Percentiles rank a stretch among this genome's conserved stretches.
These are phyloP conservation scores for Bombus pascuorum DNA, from an alignment of 1,140 invertebrate species.

Conservation along the genomic window DNA sequence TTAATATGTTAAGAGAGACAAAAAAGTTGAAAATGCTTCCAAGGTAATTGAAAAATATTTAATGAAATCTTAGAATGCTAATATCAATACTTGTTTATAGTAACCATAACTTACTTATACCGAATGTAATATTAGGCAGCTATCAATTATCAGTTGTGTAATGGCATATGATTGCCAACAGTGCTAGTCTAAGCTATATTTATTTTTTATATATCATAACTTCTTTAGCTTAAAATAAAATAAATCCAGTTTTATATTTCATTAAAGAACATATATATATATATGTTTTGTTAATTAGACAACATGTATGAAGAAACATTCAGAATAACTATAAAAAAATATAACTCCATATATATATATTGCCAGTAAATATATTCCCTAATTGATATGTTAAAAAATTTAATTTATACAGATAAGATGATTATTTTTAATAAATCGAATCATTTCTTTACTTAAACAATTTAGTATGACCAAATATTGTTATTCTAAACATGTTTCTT, in stretches of 20 bases:
- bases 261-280: conserved; percentile 57
- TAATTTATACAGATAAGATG: neutral
- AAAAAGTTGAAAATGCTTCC: conserved; percentile 77
- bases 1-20: conserved; percentile 73
- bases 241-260: conserved; percentile 64
- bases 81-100: conserved; percentile 70
- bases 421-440: neutral
- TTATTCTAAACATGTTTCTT: conserved; percentile 58
- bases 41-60: conserved; percentile 67
- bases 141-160: conserved; percentile 76
- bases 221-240: conserved; percentile 61
- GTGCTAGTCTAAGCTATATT: conserved; percentile 82
- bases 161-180: conserved; percentile 74
- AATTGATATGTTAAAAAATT: conserved; percentile 12
- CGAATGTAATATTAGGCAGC: conserved; percentile 76
- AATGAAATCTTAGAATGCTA: conserved; percentile 62
- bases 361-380: conserved; percentile 1
- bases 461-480: conserved; percentile 31
- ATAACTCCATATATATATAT: conserved; percentile 23
- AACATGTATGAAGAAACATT: conserved; percentile 49
- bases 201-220: conserved; percentile 78
- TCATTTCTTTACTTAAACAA: conserved; percentile 5
- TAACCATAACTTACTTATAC: conserved; percentile 72
- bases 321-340: conserved; percentile 52
- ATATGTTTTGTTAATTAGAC: conserved; percentile 54